Base-by-base conservation (phyloP, 2,888 invertebrate genomes). In the Noctuana brunneofusca region DNA sequence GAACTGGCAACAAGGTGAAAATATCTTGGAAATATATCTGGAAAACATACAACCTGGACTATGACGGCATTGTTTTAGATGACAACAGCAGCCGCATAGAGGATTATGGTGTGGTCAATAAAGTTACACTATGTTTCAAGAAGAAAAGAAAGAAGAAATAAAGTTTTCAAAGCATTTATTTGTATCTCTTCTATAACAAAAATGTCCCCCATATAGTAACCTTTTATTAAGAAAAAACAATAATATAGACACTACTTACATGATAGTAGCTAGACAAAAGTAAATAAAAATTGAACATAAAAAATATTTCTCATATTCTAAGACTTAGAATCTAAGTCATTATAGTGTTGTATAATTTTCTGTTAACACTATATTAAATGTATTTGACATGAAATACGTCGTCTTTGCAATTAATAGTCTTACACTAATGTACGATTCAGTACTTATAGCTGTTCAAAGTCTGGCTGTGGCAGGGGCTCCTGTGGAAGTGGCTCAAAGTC, bases 11-110 rank as follows among this genome's bases (percentile, higher is more conserved):
- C 56, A 92, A 90, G 74, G 92, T 93, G 8, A 95, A 94, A 78
- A 93, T 95, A 72, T 95, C 93, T 67, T 96, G 96, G 96, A 92
- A 89, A 63, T 95, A 96, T 75, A 90, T 95, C 50, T 95, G 95
- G 95, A 93, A 89, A 70, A 94, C 94, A 1, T 95, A 95, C 72
- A 87, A 93, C 78, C 81, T 96, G 54, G 92, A 92, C 69, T 94
- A 93, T 77, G 93, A 94, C 67, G 93, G 93, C 66, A 92, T 92
- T 56, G 89, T 92, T 74, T 88, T 94, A 67, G 92, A 93, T 73
- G 92, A 95, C 75, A 93, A 95, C 78, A 90, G 93, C 67, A 93
- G 93, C 64, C 87, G 91, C 55, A 89, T 96, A 67, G 92, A 93
- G 72, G 93, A 94, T 73, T 95, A 95, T 81, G 95, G 95, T 59